These are phyloP conservation scores for Sprattus sprattus DNA, from an alignment of 2,113 vertebrate genomes.

Conservation along the genomic window DNA sequence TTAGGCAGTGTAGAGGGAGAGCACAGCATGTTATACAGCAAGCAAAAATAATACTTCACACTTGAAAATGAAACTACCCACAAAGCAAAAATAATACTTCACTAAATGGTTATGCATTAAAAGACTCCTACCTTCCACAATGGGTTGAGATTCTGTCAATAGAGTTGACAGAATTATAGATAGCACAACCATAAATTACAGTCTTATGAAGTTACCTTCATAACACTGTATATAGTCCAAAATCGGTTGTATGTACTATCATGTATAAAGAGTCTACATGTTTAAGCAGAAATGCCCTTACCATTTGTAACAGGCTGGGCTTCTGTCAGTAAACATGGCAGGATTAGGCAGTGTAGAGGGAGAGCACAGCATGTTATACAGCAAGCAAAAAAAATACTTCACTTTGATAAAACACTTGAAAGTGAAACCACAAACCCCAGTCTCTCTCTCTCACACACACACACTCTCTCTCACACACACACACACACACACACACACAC, in stretches of 20 bases:
- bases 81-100: background rate
- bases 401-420: background rate
- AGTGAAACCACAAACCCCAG: no score
- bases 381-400: background rate
- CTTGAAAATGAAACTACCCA: background rate
- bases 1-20: conserved; percentile 20
- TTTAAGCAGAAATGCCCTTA: background rate
- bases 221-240: background rate
- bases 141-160: background rate
- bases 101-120: background rate
- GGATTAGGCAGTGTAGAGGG: background rate
- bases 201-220: background rate
- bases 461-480: background rate
- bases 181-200: background rate
- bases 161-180: background rate
- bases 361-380: background rate
- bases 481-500: conserved; percentile 20
- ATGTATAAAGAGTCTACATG: background rate
- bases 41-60: background rate
- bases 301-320: background rate
- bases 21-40: background rate
- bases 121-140: background rate
- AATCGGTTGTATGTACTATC: background rate
- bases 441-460: background rate
- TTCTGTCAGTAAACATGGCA: background rate